Conservation (phyloP, 2,888 invertebrate species). For the Periphyllus acericola region DNA sequence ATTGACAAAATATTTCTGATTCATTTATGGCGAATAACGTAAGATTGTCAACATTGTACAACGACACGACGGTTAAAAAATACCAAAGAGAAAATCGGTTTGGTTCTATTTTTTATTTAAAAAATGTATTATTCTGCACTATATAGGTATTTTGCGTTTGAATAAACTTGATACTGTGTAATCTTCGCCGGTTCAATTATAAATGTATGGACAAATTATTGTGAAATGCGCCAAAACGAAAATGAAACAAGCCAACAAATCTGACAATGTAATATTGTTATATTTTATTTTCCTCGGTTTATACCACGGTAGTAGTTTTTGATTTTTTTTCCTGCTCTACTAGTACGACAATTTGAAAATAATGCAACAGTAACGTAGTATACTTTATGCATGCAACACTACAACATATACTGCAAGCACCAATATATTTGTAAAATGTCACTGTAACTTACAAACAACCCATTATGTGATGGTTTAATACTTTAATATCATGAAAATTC, state of each 20-base stretch:
- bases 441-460: background rate
- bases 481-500: background rate
- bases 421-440: background rate
- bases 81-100: too few species aligned
- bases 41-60: background rate
- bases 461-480: background rate
- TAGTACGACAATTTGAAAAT: background rate
- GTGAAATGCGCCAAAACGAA: too few species aligned
- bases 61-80: background rate
- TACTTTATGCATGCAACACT: background rate
- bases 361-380: background rate
- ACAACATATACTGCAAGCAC: background rate
- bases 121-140: too few species aligned
- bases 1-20: background rate
- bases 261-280: background rate
- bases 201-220: too few species aligned
- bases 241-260: too few species aligned
- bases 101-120: too few species aligned
- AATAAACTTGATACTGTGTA: too few species aligned
- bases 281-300: background rate
- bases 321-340: background rate
- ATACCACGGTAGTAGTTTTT: background rate
- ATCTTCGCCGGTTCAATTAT: too few species aligned
- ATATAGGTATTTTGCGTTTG: too few species aligned
- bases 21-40: background rate